Percentiles rank a stretch among this genome's conserved stretches.
phyloP scores from a whole-genome alignment of 2,888 invertebrate genomes.

The Folsomia candida region DNA sequence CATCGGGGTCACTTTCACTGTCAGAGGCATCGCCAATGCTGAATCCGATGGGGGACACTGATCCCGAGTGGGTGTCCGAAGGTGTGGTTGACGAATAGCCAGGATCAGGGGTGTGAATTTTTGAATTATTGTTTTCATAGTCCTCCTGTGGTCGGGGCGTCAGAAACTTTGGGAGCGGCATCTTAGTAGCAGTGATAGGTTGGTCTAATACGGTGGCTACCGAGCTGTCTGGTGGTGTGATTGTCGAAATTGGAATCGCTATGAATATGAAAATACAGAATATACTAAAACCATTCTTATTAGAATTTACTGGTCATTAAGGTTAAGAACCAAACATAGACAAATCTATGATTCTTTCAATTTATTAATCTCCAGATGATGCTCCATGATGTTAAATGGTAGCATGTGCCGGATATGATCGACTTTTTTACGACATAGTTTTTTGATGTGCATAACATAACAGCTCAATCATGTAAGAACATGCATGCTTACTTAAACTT shows the following conservation, averaged over 20 bases:
- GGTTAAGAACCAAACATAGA: too few relatives aligned
- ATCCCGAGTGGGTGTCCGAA: conserved; percentile 12
- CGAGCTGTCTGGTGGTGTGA: neutral
- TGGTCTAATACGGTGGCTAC: neutral
- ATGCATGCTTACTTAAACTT: too few relatives aligned
- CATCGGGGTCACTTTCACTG: conserved; percentile 33
- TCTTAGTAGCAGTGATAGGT: too few relatives aligned
- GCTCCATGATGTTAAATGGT: neutral
- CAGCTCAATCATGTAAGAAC: too few relatives aligned
- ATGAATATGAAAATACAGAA: too few relatives aligned
- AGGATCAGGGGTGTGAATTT: neutral
- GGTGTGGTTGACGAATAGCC: conserved; percentile 7
- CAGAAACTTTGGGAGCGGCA: neutral
- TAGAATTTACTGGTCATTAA: too few relatives aligned
- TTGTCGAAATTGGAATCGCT: too few relatives aligned
- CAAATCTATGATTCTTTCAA: too few relatives aligned
- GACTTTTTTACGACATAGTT: too few relatives aligned
- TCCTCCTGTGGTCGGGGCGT: neutral
- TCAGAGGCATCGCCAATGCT: conserved; percentile 42
- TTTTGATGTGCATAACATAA: too few relatives aligned
- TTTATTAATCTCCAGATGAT: too few relatives aligned
- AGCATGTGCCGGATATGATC: neutral
- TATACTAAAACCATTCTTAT: too few relatives aligned
- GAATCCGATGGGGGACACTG: conserved; percentile 38
- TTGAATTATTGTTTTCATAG: neutral